A percentile compares a stretch with the other conserved stretches of the same genome.
Evolutionary conservation across 1,140 invertebrate genomes (phyloP).

Genomic region (Prorops nasuta): DNA sequence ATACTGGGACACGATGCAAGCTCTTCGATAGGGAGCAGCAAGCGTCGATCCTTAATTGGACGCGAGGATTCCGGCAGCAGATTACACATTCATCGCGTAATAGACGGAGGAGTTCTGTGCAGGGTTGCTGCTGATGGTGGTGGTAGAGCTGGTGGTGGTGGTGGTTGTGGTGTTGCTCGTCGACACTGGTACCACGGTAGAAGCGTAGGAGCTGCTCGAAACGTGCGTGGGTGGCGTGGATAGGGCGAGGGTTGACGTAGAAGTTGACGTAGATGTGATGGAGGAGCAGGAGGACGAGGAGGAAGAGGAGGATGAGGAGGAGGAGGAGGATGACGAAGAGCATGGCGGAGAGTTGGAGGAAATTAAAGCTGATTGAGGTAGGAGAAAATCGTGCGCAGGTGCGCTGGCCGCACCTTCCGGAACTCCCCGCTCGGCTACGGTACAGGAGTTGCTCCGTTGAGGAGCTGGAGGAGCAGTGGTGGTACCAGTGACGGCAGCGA

Average conservation of each 20-base stretch:
- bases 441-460: conserved; percentile 29
- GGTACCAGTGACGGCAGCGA: too few relatives aligned
- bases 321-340: too few relatives aligned
- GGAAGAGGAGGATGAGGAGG: too few relatives aligned
- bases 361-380: conserved; percentile 26
- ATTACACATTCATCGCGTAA: conserved; percentile 57
- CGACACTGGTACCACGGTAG: conserved; percentile 8
- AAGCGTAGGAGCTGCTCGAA: neutral
- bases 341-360: too few relatives aligned
- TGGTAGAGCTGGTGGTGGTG: conserved; percentile 33
- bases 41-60: too few relatives aligned
- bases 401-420: conserved; percentile 65
- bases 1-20: too few relatives aligned
- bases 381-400: conserved; percentile 57
- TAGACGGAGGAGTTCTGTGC: conserved; percentile 52
- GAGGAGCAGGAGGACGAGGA: too few relatives aligned
- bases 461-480: too few relatives aligned
- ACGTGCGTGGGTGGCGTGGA: too few relatives aligned
- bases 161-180: conserved; percentile 15
- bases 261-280: neutral
- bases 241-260: neutral
- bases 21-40: too few relatives aligned
- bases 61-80: too few relatives aligned
- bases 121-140: conserved; percentile 42
- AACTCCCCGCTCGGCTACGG: conserved; percentile 61